phyloP scores from a whole-genome alignment of 2,888 invertebrate genomes.

The Sipha maydis region DNA sequence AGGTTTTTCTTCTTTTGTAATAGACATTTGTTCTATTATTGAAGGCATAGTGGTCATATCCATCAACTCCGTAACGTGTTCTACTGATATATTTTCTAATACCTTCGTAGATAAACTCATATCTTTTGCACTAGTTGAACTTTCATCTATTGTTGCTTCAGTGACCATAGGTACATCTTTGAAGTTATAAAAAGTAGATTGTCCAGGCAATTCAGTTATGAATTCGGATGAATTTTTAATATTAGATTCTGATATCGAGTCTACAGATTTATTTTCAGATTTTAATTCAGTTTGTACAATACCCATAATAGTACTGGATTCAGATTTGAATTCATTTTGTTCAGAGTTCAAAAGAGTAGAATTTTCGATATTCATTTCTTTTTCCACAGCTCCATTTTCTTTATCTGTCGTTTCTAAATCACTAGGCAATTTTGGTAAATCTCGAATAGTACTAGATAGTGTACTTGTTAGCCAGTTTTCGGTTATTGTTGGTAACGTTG shows the following conservation, averaged over 20 bases:
- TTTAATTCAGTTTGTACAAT: constrained; percentile 14
- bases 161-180: background rate
- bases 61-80: constrained; percentile 6
- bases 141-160: background rate
- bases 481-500: background rate
- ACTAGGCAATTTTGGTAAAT: constrained; percentile 36
- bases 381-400: background rate
- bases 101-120: background rate
- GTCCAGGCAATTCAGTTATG: background rate
- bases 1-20: too few species aligned
- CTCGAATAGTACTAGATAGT: background rate
- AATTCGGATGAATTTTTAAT: background rate
- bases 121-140: constrained; percentile 8
- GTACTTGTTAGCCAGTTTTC: constrained; percentile 50
- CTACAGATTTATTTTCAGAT: constrained; percentile 24
- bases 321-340: constrained; percentile 26
- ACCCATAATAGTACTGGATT: background rate
- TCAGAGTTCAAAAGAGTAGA: background rate
- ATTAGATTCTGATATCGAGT: background rate
- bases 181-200: background rate
- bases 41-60: constrained; percentile 8
- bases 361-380: constrained; percentile 28
- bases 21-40: background rate
- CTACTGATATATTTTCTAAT: constrained; percentile 16
- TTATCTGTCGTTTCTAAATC: constrained; percentile 46